These are phyloP conservation scores for Clinocottus analis DNA, from an alignment of 2,113 vertebrate genomes.

Conservation along the genomic window DNA sequence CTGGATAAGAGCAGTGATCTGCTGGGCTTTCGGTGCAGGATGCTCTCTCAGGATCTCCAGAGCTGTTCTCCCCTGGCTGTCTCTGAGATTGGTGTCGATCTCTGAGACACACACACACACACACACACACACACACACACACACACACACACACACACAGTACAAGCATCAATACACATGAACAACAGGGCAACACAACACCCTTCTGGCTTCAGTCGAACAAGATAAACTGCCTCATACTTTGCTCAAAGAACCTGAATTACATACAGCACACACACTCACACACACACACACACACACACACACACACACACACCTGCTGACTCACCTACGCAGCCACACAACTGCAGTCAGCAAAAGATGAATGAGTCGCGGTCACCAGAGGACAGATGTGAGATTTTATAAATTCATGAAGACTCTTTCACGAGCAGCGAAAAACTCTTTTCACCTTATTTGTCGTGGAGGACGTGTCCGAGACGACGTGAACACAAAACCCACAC, in stretches of 20 bases:
- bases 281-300: no score
- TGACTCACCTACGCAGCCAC: slow-evolving; percentile 14
- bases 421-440: neutral
- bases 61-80: slow-evolving; percentile 90
- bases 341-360: slow-evolving; percentile 22
- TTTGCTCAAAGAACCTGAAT: neutral
- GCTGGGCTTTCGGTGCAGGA: slow-evolving; percentile 94
- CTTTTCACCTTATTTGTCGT: neutral
- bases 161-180: slow-evolving; percentile 31
- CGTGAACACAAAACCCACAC: neutral
- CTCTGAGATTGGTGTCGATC: slow-evolving; percentile 92
- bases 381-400: slow-evolving; percentile 14
- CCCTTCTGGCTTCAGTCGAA: neutral
- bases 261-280: neutral
- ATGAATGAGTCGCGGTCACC: slow-evolving; percentile 24
- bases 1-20: slow-evolving; percentile 95
- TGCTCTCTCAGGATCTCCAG: slow-evolving; percentile 95
- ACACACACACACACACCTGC: neutral
- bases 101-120: slow-evolving; percentile 82
- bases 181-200: slow-evolving; percentile 23
- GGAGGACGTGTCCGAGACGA: neutral
- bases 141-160: neutral
- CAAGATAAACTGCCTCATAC: neutral
- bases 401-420: slow-evolving; percentile 27
- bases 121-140: no score